Evolutionary conservation across 2,888 invertebrate species (phyloP), one percentile per base, ranked within the genome.

Genomic region (Drosophila pullipes): DNA sequence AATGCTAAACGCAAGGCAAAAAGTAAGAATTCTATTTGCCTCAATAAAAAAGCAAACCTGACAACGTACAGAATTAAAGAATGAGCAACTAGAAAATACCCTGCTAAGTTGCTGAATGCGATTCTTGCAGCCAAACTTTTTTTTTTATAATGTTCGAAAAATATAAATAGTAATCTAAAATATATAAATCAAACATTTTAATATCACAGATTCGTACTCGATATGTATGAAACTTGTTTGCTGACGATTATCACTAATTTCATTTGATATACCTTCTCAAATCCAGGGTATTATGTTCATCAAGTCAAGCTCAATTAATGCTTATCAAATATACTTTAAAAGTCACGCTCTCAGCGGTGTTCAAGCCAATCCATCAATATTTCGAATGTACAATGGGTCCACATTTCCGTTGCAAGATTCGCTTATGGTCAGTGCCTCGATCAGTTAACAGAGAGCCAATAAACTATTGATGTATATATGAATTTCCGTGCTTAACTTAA

Each of bases 1-100:
- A 85, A 84, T 84, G 85, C 84, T 71, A 85, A 84, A 76, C 78
- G 70, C 63, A 75, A 68, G 58, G 39, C 74, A 73, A 77, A 66
- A 77, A 54, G 35, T 69, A 59, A 64, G 72, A 74, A 77, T 83
- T 83, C 84, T 89, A 76, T 72, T 76, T 69, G 50, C 59, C 59
- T 67, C 47, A 64, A 69, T 80, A 57, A 49, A 67, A 53, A 58
- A 50, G 33, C 41, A 55, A 44, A 13, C 52, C 47, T 44, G 58
- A 64, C 54, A 58, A 31, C 18, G 6, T 50, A 7, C 0, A 11
- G 1, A 25, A 25, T 47, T 10, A 3, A 3, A 4, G 3, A 2
- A 33, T 41, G 5, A 6, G 11, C 11, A 11, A 50, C 28, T 44
- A 18, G 0, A 1, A 39, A 39, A 71, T 74, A 72, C 71, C 65